Conservation (phyloP, 2,888 invertebrate species). For the Maniola hyperantus region DNA sequence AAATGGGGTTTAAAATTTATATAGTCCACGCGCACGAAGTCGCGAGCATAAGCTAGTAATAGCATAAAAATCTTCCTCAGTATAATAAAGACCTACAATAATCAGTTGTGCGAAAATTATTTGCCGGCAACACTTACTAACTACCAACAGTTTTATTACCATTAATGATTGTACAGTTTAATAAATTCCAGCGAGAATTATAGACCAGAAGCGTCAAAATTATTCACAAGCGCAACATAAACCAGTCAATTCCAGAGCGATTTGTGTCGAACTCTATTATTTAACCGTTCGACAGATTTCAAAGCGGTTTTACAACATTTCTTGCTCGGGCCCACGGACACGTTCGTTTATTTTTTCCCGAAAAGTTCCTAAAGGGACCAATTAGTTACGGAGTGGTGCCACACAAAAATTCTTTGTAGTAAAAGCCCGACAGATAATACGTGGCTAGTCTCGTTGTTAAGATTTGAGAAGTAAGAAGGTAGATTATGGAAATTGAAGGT, state of each 20-base stretch:
- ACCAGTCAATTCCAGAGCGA: slow-evolving; percentile 38
- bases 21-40: too few relatives aligned
- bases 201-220: slow-evolving; percentile 11
- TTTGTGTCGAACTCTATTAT: slow-evolving; percentile 51
- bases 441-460: background rate
- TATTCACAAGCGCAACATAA: slow-evolving; percentile 6
- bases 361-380: slow-evolving; percentile 67
- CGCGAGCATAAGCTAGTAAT: too few relatives aligned
- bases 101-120: background rate
- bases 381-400: slow-evolving; percentile 71
- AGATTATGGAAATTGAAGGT: background rate
- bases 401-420: slow-evolving; percentile 49
- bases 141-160: background rate
- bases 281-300: slow-evolving; percentile 55
- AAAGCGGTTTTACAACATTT: slow-evolving; percentile 57
- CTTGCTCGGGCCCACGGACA: slow-evolving; percentile 48
- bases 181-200: slow-evolving; percentile 15
- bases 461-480: background rate
- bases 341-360: slow-evolving; percentile 59
- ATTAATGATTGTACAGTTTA: background rate
- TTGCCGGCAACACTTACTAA: background rate
- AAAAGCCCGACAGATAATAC: slow-evolving; percentile 7
- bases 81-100: background rate
- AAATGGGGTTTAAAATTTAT: too few relatives aligned
- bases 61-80: too few relatives aligned